Base-by-base conservation (phyloP, 2,888 invertebrate genomes). In the Caenorhabditis zanzibari region DNA sequence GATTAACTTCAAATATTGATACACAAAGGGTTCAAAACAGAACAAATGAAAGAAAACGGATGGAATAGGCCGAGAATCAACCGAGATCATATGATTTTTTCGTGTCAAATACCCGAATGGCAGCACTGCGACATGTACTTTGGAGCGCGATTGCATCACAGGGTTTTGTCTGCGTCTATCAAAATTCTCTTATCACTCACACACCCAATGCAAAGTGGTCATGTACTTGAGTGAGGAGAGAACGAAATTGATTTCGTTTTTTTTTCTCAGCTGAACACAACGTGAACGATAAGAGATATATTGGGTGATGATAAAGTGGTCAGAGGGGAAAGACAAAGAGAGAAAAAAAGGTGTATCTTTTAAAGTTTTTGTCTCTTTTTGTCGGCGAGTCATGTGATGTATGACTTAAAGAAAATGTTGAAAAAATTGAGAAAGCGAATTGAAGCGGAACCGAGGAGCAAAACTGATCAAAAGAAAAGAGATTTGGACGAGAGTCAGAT, bases 81-180 rank as follows among this genome's bases (percentile, higher is more conserved):
- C 6, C 24, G 63, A 63, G 69, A 79, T 79, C 79, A 79, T 72
- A 79, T 79, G 80, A 73, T 66, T 66, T 68, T 80, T 63, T 71
- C 58, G 54, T 59, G 54, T 35, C 56, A 5, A 24, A 44, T 41
- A 77, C 41, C 19, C 63, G 71, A 77, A 77, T 69, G 71, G 77
- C 77, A 77, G 41, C 69, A 56, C 32, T 47, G 2, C 28, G 79
- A 72, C 66, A 52, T 69, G 74, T 74, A 81, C 81, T 68, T 77
- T 58, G 76, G 82, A 72, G 76, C 82, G 76, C 64, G 41, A 24
- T 81, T 81, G 81, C 74, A 81, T 69, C 75, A 66, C 64, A 44
- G 38, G 24, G 49, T 59, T 24, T 38, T 41, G 26, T 66, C 49
- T 56, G 35, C 19, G 22, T 24, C 44, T 80, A 35, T 80, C 49